These are phyloP conservation scores for Antheraea pernyi DNA, from an alignment of 1,140 invertebrate species.

Conservation along the genomic window DNA sequence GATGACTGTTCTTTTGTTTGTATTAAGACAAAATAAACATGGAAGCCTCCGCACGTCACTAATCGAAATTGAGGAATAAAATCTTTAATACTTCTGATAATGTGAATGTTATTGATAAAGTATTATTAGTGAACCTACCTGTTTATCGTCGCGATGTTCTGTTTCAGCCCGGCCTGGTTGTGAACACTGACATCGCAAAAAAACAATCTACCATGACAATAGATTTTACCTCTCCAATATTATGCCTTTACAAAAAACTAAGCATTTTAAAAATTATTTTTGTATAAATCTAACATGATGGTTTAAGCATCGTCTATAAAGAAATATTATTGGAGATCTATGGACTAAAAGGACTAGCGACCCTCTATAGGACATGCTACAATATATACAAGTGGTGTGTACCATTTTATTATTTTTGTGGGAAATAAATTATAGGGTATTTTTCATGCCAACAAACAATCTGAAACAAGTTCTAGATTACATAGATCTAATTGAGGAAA, in stretches of 20 bases:
- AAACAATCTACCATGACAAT: slow-evolving; percentile 79
- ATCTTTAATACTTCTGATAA: slow-evolving; percentile 42
- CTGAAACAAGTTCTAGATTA: slow-evolving; percentile 20
- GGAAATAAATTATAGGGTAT: slow-evolving; percentile 1
- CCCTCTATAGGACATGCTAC: slow-evolving; percentile 28
- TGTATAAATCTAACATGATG: slow-evolving; percentile 11
- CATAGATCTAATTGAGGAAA: slow-evolving; percentile 48
- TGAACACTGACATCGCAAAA: slow-evolving; percentile 68
- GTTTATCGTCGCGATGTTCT: slow-evolving; percentile 65
- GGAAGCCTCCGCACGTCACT: slow-evolving; percentile 66
- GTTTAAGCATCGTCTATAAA: slow-evolving; percentile 9
- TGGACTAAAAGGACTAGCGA: slow-evolving; percentile 27
- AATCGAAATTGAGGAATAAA: slow-evolving; percentile 73
- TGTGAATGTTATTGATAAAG: slow-evolving; percentile 33
- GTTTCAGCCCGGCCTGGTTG: slow-evolving; percentile 64
- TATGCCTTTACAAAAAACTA: slow-evolving; percentile 44
- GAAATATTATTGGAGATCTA: slow-evolving; percentile 70
- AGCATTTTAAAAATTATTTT: neutral
- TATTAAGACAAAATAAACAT: slow-evolving; percentile 24
- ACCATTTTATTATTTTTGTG: neutral
- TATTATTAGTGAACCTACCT: slow-evolving; percentile 71
- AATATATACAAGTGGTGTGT: slow-evolving; percentile 3
- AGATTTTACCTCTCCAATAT: slow-evolving; percentile 73
- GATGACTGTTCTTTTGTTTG: slow-evolving; percentile 68
- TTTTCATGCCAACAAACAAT: slow-evolving; percentile 27